Evolutionary conservation across 1,140 invertebrate genomes (phyloP), one percentile per base, ranked within the genome.

Genomic region (Zaprionus camerounensis): DNA sequence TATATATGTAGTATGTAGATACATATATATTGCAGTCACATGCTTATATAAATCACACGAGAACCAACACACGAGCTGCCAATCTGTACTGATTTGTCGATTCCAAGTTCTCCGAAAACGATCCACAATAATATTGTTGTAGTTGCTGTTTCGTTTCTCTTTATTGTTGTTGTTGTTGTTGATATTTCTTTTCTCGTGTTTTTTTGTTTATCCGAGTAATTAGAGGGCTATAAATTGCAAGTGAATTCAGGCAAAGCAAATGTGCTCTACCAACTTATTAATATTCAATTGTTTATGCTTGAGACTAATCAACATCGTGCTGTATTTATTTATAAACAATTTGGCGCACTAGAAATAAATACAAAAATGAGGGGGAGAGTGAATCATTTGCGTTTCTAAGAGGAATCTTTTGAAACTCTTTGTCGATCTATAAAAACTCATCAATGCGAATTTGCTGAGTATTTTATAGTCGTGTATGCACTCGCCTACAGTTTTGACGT

Each of bases 121-220:
- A 61, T 31, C 41, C 62, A n/a, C 66, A 70, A 62, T 57, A 68
- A 66, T 69, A 61, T 58, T 65, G 49, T 58, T 49, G 46, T 24
- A 46, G 41, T 17, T 46, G 41, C n/a, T 46, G 13, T 15, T 71
- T 44, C 20, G 46, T 12, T 36, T 20, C 4, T 22, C 5, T 41
- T 75, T 57, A 56, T 1, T 15, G 24, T 17, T 46, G 24, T 70
- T 63, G 53, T n/a, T 63, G 53, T n/a, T 13, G 26, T 34, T 51
- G 44, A 59, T 56, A 1, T 51, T 34, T 26, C 20, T 53, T 26
- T 53, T 3, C 11, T 36, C 13, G 17, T 34, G 28, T 34, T 44
- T 65, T 34, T 56, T 78, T 78, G 74, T 78, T 80, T 87, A 87
- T 80, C 49, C 77, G 44, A 56, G 41, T 55, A 78, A 78, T 88